Evolutionary conservation across 2,797 vertebrate species (phyloP).

Genomic region (Pantherophis alleghaniensis): DNA sequence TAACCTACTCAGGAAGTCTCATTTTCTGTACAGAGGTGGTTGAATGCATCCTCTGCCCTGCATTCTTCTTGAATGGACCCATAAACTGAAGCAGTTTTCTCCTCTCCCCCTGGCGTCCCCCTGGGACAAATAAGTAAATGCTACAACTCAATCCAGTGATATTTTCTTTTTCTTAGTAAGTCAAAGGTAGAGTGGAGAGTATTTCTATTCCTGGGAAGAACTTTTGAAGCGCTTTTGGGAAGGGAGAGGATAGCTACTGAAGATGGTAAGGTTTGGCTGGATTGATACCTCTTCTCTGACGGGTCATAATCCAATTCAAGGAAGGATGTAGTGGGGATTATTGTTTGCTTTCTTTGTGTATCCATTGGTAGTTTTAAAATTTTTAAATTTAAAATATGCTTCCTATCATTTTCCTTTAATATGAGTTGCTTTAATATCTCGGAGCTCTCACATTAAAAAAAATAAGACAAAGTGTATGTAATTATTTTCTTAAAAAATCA

Average conservation of each 20-base stretch:
- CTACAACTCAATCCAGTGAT: neutral
- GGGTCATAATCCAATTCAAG: neutral
- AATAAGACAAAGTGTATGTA: neutral
- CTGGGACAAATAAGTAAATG: neutral
- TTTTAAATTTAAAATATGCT: neutral
- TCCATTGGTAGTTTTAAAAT: neutral
- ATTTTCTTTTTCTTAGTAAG: neutral
- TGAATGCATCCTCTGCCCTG: neutral
- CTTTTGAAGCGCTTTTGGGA: neutral
- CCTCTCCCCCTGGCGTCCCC: rapidly evolving
- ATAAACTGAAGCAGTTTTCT: neutral
- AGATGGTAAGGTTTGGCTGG: neutral
- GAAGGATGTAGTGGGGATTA: neutral
- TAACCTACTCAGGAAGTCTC: neutral
- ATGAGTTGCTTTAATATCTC: neutral
- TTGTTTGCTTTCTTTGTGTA: neutral
- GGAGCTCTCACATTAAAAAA: neutral
- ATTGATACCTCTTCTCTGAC: neutral
- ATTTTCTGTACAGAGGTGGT: neutral
- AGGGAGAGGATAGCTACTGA: neutral
- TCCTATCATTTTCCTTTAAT: neutral
- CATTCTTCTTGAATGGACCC: neutral
- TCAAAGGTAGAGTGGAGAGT: neutral
- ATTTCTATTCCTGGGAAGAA: neutral
- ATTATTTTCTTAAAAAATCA: neutral